phyloP scores from a whole-genome alignment of 2,113 vertebrate genomes.

The Ammodytes marinus region DNA sequence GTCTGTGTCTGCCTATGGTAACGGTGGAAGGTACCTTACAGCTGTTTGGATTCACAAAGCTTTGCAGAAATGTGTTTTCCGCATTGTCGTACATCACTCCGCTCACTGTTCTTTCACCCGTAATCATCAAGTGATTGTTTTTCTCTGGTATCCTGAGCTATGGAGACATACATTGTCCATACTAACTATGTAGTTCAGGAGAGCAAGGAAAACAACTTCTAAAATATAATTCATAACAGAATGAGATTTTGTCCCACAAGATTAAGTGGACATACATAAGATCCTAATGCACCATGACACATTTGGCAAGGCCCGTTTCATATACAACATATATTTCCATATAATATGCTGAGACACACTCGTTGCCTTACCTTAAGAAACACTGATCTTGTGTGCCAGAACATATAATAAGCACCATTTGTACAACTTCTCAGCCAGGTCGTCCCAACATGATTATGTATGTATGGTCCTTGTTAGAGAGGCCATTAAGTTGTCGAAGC shows the following conservation, averaged over 20 bases:
- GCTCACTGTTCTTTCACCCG: constrained; percentile 14
- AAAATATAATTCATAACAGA: constrained; percentile 54
- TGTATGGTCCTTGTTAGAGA: constrained; percentile 46
- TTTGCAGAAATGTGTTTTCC: constrained; percentile 18
- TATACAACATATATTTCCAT: constrained; percentile 45
- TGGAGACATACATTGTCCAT: constrained; percentile 10
- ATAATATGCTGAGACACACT: constrained; percentile 42
- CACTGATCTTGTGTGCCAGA: constrained; percentile 44
- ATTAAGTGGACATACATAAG: constrained; percentile 60
- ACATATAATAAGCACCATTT: constrained; percentile 66
- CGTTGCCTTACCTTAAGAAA: constrained; percentile 41
- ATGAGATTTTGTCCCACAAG: constrained; percentile 33
- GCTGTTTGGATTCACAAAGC: constrained; percentile 19
- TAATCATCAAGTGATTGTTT: constrained; percentile 43
- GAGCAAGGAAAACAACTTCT: constrained; percentile 47
- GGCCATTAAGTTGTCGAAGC: constrained; percentile 27
- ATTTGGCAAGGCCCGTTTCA: constrained; percentile 52
- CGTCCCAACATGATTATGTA: constrained; percentile 49
- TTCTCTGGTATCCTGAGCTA: constrained; percentile 44
- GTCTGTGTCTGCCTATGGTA: constrained; percentile 14
- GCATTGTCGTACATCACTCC: constrained; percentile 37
- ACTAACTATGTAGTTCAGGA: constrained; percentile 8
- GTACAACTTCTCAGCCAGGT: constrained; percentile 47
- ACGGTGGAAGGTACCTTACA: constrained; percentile 28
- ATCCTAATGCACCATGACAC: constrained; percentile 58